Evolutionary conservation across 2,888 invertebrate genomes (phyloP).

Genomic region (Rhamphomyia laevipes): DNA sequence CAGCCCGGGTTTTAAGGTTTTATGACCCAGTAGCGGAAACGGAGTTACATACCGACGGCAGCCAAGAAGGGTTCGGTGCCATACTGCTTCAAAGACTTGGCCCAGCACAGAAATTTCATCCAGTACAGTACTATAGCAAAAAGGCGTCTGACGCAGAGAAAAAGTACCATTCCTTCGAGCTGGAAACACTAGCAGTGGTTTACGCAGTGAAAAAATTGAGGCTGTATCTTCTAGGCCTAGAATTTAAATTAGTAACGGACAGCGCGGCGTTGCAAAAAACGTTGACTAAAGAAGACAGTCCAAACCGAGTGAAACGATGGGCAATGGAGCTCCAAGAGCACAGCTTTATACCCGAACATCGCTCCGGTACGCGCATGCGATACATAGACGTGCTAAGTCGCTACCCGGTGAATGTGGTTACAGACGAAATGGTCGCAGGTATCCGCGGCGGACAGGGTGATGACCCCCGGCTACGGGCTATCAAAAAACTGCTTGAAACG

Average conservation of each 20-base stretch:
- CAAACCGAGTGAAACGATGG: neutral
- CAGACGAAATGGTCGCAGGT: too few species aligned
- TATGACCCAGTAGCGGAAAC: neutral
- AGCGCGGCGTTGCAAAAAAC: neutral
- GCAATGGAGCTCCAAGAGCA: neutral
- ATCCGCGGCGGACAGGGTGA: too few species aligned
- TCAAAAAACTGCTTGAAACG: too few species aligned
- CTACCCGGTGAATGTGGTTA: neutral
- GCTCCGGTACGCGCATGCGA: neutral
- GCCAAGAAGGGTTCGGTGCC: neutral
- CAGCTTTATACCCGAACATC: slow-evolving; percentile 1
- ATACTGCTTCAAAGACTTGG: neutral
- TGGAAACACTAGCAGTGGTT: neutral
- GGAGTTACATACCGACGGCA: neutral
- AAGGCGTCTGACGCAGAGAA: neutral
- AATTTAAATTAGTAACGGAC: slow-evolving; percentile 1
- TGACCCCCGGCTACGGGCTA: too few species aligned
- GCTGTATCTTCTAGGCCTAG: neutral
- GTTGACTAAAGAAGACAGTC: neutral
- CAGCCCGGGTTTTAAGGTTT: neutral
- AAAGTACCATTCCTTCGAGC: too few species aligned
- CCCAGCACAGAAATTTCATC: neutral
- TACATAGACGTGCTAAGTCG: slow-evolving; percentile 1
- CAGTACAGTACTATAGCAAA: neutral
- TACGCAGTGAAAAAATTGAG: neutral